A percentile compares a stretch with the other conserved stretches of the same genome.
These are phyloP conservation scores for Meteorus colon DNA, from an alignment of 2,888 invertebrate genomes.

Conservation along the genomic window DNA sequence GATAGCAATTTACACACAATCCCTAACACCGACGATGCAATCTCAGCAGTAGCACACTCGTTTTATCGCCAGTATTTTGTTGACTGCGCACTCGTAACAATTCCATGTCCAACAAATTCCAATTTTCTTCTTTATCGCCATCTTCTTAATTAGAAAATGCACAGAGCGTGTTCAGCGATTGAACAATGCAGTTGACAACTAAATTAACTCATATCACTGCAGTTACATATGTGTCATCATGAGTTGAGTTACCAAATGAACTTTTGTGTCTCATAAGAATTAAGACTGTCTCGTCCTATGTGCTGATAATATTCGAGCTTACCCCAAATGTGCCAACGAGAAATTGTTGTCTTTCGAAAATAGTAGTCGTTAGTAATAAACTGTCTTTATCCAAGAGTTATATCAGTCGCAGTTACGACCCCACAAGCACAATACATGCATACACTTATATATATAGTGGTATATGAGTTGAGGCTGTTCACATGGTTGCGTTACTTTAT, in stretches of 20 bases:
- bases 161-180: not conserved
- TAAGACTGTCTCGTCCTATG: not conserved
- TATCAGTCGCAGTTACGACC: not conserved
- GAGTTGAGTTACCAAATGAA: not conserved
- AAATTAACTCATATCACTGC: not conserved
- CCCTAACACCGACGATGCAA: not conserved
- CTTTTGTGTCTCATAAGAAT: conserved; percentile 3
- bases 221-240: not conserved
- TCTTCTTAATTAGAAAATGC: no score
- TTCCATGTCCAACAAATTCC: not conserved
- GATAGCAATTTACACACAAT: not conserved
- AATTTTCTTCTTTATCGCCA: not conserved
- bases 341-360: not conserved
- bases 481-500: conserved; percentile 23
- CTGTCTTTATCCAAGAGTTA: conserved; percentile 12
- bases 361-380: not conserved
- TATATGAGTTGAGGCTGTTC: conserved; percentile 23
- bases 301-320: not conserved
- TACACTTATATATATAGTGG: not conserved
- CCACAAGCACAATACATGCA: conserved; percentile 10
- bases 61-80: not conserved
- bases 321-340: not conserved
- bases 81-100: not conserved
- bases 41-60: conserved; percentile 1
- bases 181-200: not conserved